Percentiles rank a stretch among this genome's conserved stretches.
Evolutionary conservation across 1,140 invertebrate species (phyloP).

Genomic region (Megalonaias nervosa): DNA sequence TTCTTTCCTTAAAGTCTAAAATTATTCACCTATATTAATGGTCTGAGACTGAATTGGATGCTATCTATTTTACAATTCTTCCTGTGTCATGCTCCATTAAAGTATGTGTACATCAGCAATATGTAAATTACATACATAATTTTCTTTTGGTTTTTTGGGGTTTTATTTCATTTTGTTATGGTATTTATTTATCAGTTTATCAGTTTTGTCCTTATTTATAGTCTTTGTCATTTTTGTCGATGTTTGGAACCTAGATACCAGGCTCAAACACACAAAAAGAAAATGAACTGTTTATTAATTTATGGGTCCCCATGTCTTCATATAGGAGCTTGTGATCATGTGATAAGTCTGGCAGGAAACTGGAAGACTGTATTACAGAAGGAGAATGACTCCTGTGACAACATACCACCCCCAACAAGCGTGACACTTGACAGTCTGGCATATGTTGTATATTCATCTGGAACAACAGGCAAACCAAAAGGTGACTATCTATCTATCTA

Average conservation of each 20-base stretch:
- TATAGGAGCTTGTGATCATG: conserved; percentile 9
- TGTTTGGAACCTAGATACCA: neutral
- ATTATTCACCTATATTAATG: too few relatives aligned
- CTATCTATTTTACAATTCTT: too few relatives aligned
- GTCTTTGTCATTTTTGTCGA: neutral
- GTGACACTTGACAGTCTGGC: conserved; percentile 70
- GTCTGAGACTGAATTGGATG: too few relatives aligned
- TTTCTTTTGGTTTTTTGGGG: neutral
- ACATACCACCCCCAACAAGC: conserved; percentile 13
- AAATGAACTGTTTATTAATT: too few relatives aligned
- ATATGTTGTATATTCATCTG: conserved; percentile 74
- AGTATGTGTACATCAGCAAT: too few relatives aligned
- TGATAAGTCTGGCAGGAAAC: conserved; percentile 49
- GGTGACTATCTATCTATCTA: conserved; percentile 48
- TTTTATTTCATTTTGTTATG: neutral
- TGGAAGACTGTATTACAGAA: conserved; percentile 54
- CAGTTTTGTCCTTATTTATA: neutral
- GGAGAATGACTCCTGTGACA: conserved; percentile 33
- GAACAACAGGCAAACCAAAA: conserved; percentile 76
- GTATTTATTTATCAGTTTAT: neutral
- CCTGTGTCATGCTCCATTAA: too few relatives aligned
- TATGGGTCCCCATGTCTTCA: too few relatives aligned
- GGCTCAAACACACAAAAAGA: conserved; percentile 6
- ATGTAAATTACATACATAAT: too few relatives aligned
- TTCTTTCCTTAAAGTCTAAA: too few relatives aligned